Evolutionary conservation across 2,797 vertebrate genomes (phyloP).

Genomic region (Oreochromis mossambicus): DNA sequence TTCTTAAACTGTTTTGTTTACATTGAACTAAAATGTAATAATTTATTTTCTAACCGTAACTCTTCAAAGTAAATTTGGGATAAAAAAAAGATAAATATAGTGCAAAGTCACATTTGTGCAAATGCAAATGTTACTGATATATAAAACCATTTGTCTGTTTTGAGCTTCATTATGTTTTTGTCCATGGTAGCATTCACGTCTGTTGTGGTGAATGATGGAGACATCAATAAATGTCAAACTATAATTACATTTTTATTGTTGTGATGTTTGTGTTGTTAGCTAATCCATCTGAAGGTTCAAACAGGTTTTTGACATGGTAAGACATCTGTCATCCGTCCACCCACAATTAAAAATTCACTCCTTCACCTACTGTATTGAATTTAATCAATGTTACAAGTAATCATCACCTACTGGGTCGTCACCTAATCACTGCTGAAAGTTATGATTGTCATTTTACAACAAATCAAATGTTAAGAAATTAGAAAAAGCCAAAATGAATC

Average conservation of each 20-base stretch:
- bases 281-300: not conserved
- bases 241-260: not conserved
- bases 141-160: not conserved
- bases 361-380: not conserved
- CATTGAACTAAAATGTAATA: not conserved
- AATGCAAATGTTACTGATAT: not conserved
- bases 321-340: fast-evolving
- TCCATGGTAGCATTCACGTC: fast-evolving
- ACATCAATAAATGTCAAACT: fast-evolving
- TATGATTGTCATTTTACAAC: not conserved
- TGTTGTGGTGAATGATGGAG: not conserved
- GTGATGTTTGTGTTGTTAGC: not conserved
- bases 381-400: too few relatives aligned
- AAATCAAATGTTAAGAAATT: not conserved
- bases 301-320: fast-evolving
- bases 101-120: not conserved
- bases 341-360: not conserved
- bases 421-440: not conserved
- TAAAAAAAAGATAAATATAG: not conserved
- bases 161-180: not conserved
- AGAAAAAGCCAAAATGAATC: not conserved
- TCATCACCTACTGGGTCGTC: not conserved
- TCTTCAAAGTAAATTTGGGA: not conserved
- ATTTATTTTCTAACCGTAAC: not conserved
- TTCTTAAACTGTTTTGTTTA: not conserved